Evolutionary conservation across 2,797 vertebrate species (phyloP).

Genomic region (Halcyon smyrnensis): DNA sequence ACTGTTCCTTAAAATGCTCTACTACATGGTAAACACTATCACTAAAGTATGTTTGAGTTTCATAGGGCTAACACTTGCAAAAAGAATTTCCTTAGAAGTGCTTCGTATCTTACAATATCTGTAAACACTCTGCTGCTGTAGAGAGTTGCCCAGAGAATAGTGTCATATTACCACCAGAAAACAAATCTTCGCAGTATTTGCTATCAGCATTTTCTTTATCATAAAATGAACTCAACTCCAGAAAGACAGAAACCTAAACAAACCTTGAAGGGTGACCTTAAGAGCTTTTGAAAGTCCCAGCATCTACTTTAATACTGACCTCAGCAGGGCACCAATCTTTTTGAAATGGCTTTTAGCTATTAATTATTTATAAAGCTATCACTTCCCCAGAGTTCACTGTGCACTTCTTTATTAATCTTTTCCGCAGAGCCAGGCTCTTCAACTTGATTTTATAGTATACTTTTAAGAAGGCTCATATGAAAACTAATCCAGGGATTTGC

Average conservation of each 20-base stretch:
- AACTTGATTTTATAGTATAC: conserved; percentile 40
- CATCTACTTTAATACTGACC: conserved; percentile 34
- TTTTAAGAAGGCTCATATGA: conserved; percentile 28
- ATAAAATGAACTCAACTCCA: conserved; percentile 33
- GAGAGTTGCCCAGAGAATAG: conserved; percentile 36
- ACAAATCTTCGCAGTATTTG: conserved; percentile 42
- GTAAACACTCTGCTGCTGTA: conserved; percentile 30
- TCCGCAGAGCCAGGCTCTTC: conserved; percentile 20
- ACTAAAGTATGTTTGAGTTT: conserved; percentile 52
- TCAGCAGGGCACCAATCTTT: conserved; percentile 24
- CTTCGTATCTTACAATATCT: conserved; percentile 66
- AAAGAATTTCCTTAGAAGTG: conserved; percentile 68
- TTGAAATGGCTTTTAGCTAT: conserved; percentile 55
- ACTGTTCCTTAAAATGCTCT: neutral
- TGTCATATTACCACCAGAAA: conserved; percentile 21
- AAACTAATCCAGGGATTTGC: conserved; percentile 54
- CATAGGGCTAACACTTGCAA: conserved; percentile 30
- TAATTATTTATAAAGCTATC: conserved; percentile 64
- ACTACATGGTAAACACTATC: neutral
- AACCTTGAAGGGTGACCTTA: conserved; percentile 47
- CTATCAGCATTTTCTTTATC: conserved; percentile 53
- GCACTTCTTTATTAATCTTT: conserved; percentile 41
- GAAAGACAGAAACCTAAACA: conserved; percentile 57
- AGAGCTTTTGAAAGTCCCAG: conserved; percentile 43
- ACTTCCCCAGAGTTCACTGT: neutral